Evolutionary conservation across 1,140 invertebrate genomes (phyloP).

Genomic region (Cotesia glomerata): DNA sequence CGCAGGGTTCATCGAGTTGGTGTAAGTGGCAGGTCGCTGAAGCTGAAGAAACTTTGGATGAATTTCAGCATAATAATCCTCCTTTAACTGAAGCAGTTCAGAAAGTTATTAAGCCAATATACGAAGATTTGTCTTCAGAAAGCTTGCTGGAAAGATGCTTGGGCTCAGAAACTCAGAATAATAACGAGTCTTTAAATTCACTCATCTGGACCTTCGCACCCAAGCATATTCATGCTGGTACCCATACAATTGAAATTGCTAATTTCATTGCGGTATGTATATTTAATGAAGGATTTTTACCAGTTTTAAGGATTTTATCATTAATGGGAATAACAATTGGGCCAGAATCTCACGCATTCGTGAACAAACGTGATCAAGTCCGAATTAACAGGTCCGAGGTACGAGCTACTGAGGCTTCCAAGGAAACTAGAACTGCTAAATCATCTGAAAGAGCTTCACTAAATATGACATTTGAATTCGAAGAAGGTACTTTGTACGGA

Average conservation of each 20-base stretch:
- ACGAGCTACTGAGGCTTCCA: constrained; percentile 13
- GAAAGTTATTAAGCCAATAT: not conserved
- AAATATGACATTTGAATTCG: constrained; percentile 6
- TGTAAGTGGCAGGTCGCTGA: constrained; percentile 29
- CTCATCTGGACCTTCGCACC: constrained; percentile 26
- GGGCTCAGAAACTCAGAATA: constrained; percentile 38
- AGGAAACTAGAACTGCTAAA: constrained; percentile 16
- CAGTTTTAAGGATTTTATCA: constrained; percentile 32
- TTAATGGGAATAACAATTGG: constrained; percentile 27
- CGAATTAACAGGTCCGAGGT: constrained; percentile 4
- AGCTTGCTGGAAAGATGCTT: constrained; percentile 32
- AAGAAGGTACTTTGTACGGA: constrained; percentile 14
- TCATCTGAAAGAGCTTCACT: not conserved
- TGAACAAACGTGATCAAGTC: not conserved
- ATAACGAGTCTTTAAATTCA: constrained; percentile 38
- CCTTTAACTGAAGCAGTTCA: not conserved
- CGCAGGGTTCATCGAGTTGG: constrained; percentile 29
- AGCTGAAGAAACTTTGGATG: not conserved
- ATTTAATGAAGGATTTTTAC: constrained; percentile 30
- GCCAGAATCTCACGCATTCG: not conserved
- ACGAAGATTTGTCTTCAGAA: not conserved
- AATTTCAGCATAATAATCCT: not conserved
- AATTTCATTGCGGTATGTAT: constrained; percentile 19
- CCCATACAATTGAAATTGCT: constrained; percentile 29
- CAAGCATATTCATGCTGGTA: constrained; percentile 27